Evolutionary conservation across 2,113 vertebrate species (phyloP), one percentile per base, ranked within the genome.

Genomic region (Hyperopisus bebe): DNA sequence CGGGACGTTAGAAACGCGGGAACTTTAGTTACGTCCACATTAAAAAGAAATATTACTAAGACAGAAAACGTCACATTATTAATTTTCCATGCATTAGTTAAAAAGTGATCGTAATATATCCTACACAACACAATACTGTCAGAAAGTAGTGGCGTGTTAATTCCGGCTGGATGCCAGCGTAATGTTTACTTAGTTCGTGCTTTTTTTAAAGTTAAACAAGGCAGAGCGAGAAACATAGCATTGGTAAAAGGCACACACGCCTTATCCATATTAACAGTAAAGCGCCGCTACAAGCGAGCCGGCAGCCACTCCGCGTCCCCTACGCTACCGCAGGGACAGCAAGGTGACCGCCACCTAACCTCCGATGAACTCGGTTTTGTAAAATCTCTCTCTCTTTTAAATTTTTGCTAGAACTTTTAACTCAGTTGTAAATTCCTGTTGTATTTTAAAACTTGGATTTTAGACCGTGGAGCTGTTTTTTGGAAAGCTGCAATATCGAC

Each of bases 161-260:
- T 31, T 46, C 53, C 86, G 77, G 55, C 21, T 15, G 44, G 47
- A 5, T 31, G 80, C 86, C 88, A 53, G 9, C 10, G 8, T 47
- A 4, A 35, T 90, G 89, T 88, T 84, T 70, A 35, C 31, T 70
- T 48, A 74, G 51, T 46, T 62, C 39, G 3, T 90, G 80, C 50
- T 70, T 42, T 58, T 86, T 86, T 46, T 5, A 15, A 9, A 66
- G 83, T 82, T 87, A 50, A 83, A 47, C 80, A 85, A 24, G 55
- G 11, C n/a, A 90, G 42, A 51, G 35, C 27, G 15, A 39, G 58
- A 44, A 66, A 27, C 13, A 70, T 53, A 51, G 24, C 55, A 31
- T 17, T 17, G 90, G 48, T 58, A 13, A 50, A 39, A 70, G 44
- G 44, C 15, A 84, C 82, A n/a, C 82, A 47, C 48, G 17, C n/a